Conservation (phyloP, 2,113 vertebrate species). For the Atlantisia rogersi region DNA sequence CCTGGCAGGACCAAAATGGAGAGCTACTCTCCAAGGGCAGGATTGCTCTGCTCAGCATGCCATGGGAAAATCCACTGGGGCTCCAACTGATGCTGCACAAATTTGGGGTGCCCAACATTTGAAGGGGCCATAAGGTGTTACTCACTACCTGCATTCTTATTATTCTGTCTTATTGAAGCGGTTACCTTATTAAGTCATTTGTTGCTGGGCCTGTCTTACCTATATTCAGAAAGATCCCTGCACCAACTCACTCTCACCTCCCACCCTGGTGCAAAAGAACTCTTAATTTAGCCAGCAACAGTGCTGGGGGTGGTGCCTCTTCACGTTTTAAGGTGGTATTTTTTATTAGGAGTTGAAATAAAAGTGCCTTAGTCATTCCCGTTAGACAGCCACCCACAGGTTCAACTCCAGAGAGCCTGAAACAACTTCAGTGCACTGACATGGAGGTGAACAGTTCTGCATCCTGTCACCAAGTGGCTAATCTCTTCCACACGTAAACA, state of each 20-base stretch:
- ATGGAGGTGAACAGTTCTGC: background rate
- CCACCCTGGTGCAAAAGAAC: background rate
- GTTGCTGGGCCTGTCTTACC: background rate
- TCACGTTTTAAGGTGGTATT: background rate
- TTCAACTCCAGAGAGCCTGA: background rate
- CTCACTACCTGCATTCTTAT: background rate
- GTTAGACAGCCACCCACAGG: background rate
- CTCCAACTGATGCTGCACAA: background rate
- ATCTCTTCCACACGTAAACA: background rate
- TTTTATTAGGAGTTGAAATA: background rate
- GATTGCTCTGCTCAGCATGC: background rate
- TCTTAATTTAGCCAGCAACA: background rate
- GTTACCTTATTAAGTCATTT: background rate
- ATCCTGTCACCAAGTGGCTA: background rate
- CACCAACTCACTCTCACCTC: background rate
- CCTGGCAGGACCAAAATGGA: background rate
- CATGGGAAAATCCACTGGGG: background rate
- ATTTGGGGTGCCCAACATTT: fast-evolving
- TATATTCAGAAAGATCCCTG: background rate
- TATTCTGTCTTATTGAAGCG: background rate
- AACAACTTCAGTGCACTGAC: background rate
- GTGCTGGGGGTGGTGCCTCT: background rate
- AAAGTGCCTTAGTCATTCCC: background rate
- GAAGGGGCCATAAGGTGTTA: background rate
- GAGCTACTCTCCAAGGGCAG: background rate